Evolutionary conservation across 2,797 vertebrate species (phyloP), one percentile per base, ranked within the genome.

Genomic region (Cynodonichthys magdalenae): DNA sequence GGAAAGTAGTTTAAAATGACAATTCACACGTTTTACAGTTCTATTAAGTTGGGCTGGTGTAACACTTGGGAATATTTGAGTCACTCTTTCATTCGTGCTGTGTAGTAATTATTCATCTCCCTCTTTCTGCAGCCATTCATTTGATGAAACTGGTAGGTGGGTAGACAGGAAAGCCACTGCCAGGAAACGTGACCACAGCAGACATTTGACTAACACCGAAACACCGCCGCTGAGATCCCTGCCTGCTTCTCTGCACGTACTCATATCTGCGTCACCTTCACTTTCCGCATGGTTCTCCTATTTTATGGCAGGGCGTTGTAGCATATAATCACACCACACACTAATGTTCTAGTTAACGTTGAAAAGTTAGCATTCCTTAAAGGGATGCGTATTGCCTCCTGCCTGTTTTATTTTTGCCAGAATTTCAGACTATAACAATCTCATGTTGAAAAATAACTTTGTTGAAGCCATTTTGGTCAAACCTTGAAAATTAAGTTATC

Each of bases 211-310:
- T 64, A 49, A n/a, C 44, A 46, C n/a, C 28, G 57, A 66, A 71
- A 57, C 65, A 64, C 82, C n/a, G 87, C 82, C 59, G 56, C 9
- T 18, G 59, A 72, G 64, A 63, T 58, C 15, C 64, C 74, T 81
- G 79, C 83, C 78, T 91, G 92, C 82, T 53, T 39, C 56, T 45
- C 82, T 51, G 90, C 92, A 94, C 92, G 92, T 93, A 91, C 84
- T 69, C 92, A 69, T 55, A 39, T 74, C 53, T 89, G 89, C 89
- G 89, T 88, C 88, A 89, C 68, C 59, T 69, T 59, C 69, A 20
- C 55, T 71, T 59, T 76, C 60, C 51, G 53, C 57, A 74, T 29
- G 5, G 6, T 11, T 20, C 39, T 11, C 2, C 29, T 10, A 4
- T 1, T 4, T 0, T 12, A 20, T 20, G 18, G 46, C 46, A 47